Conservation (phyloP, 2,797 vertebrate species). For the Delichon dasypus region DNA sequence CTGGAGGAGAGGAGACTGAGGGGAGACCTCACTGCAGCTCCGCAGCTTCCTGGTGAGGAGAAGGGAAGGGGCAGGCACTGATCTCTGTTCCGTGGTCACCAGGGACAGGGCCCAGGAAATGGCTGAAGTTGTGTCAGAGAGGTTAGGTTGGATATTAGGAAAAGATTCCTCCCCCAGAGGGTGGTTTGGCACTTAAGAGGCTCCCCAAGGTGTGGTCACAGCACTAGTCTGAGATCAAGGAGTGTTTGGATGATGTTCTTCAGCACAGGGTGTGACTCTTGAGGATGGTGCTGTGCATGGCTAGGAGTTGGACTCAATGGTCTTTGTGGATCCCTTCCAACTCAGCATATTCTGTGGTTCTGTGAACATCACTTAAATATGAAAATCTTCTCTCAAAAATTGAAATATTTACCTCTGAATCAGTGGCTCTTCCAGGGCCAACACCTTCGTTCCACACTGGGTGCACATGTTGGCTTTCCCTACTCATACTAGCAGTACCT, state of each 20-base stretch:
- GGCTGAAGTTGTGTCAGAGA: neutral
- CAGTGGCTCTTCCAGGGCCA: rapidly evolving
- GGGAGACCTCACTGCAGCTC: neutral
- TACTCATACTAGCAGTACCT: rapidly evolving
- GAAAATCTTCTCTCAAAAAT: rapidly evolving
- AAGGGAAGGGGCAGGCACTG: neutral
- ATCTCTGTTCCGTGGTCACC: neutral
- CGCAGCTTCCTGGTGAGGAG: neutral
- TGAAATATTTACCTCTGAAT: neutral
- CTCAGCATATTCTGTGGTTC: no score
- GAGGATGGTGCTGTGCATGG: neutral
- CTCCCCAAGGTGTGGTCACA: neutral
- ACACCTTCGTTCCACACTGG: rapidly evolving
- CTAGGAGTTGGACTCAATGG: rapidly evolving
- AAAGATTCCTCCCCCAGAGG: neutral
- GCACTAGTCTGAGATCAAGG: neutral
- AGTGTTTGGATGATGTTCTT: no score
- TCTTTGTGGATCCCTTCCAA: no score
- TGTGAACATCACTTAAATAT: neutral
- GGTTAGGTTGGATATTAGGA: rapidly evolving
- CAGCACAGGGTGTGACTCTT: neutral
- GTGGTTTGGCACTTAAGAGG: rapidly evolving
- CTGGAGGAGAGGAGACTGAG: neutral
- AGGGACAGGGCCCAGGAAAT: neutral
- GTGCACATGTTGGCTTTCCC: rapidly evolving